Evolutionary conservation across 2,888 invertebrate genomes (phyloP).

Genomic region (Drosophila prostipennis): DNA sequence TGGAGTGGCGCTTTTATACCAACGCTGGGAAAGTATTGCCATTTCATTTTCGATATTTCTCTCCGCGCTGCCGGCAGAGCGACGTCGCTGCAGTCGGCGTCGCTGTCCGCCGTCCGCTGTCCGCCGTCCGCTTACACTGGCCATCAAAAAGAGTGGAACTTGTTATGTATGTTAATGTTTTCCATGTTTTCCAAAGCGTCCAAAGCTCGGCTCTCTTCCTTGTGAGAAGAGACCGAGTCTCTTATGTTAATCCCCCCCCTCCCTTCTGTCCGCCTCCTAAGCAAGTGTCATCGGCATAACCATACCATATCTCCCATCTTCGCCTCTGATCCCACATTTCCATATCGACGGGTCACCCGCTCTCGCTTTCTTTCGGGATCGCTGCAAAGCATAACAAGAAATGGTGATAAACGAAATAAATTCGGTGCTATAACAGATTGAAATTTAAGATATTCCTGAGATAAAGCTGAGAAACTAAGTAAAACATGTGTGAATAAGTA

Average conservation of each 20-base stretch:
- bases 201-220: constrained; percentile 65
- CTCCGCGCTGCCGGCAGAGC: constrained; percentile 52
- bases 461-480: neutral
- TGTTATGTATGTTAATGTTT: constrained; percentile 13
- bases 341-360: constrained; percentile 61
- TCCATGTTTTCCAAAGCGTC: neutral
- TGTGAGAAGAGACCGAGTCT: constrained; percentile 46
- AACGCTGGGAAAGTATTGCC: constrained; percentile 81
- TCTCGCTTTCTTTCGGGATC: constrained; percentile 70
- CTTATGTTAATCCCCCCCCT: constrained; percentile 9
- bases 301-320: constrained; percentile 50
- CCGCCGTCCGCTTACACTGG: constrained; percentile 30
- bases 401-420: neutral
- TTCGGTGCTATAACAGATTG: constrained; percentile 3
- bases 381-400: constrained; percentile 16
- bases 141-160: constrained; percentile 13
- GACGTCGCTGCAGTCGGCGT: constrained; percentile 12
- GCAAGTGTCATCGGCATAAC: constrained; percentile 10
- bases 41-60: constrained; percentile 78
- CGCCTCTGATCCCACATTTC: constrained; percentile 11
- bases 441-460: constrained; percentile 9
- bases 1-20: constrained; percentile 83
- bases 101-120: constrained; percentile 19
- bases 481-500: too few relatives aligned
- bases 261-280: neutral